phyloP scores from a whole-genome alignment of 2,888 invertebrate species.

The Cancer borealis region DNA sequence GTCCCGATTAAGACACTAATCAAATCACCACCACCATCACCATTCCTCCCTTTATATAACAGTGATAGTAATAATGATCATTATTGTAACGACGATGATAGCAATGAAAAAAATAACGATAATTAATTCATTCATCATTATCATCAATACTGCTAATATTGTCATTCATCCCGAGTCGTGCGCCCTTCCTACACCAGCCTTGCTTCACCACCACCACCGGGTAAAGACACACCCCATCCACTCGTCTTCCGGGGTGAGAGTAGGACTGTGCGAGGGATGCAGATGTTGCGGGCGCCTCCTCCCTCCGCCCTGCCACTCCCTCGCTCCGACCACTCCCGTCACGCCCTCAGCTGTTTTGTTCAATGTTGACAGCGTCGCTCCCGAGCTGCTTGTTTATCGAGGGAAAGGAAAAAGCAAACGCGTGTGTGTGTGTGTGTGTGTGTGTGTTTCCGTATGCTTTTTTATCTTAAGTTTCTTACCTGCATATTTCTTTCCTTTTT shows the following conservation, averaged over 20 bases:
- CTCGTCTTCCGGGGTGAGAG: background rate
- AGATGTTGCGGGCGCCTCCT: background rate
- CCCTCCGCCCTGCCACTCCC: background rate
- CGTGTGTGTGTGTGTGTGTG: too few relatives aligned
- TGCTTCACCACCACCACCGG: background rate
- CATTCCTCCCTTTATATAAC: background rate
- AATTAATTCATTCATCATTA: too few relatives aligned
- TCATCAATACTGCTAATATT: background rate
- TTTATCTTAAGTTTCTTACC: too few relatives aligned
- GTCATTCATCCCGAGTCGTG: background rate
- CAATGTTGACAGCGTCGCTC: too few relatives aligned
- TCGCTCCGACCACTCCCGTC: background rate
- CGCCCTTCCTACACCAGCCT: background rate
- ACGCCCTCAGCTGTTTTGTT: background rate
- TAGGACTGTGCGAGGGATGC: background rate
- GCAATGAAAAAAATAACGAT: too few relatives aligned
- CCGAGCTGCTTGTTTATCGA: too few relatives aligned
- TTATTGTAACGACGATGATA: too few relatives aligned
- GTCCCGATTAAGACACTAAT: background rate
- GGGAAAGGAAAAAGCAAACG: too few relatives aligned
- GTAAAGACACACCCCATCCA: background rate
- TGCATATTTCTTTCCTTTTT: background rate
- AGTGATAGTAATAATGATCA: too few relatives aligned
- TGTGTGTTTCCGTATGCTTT: background rate
- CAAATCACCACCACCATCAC: background rate